phyloP scores from a whole-genome alignment of 2,888 invertebrate species.

The Cylloceria caligata region DNA sequence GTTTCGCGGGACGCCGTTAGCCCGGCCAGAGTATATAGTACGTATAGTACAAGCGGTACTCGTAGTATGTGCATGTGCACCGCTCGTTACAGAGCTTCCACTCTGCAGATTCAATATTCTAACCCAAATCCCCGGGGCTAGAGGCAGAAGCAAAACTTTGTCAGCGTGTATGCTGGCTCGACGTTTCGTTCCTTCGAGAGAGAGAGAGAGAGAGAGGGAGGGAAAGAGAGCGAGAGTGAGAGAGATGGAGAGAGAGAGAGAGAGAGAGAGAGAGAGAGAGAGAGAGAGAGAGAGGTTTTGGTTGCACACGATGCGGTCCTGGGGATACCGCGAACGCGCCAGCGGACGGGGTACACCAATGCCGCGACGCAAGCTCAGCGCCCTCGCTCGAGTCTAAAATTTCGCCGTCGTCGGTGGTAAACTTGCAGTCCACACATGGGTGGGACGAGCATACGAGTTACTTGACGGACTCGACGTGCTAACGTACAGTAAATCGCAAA shows the following conservation, averaged over 20 bases:
- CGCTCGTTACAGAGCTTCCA: constrained; percentile 83
- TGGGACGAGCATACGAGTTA: constrained; percentile 72
- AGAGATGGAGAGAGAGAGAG: no score
- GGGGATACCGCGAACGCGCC: constrained; percentile 44
- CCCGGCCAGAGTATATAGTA: constrained; percentile 55
- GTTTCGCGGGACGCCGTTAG: constrained; percentile 65
- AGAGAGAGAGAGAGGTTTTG: constrained; percentile 45
- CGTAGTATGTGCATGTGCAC: constrained; percentile 73
- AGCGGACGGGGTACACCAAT: constrained; percentile 48
- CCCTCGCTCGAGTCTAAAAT: constrained; percentile 59
- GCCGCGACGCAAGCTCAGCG: constrained; percentile 60
- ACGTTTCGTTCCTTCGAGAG: constrained; percentile 52
- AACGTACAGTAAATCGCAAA: constrained; percentile 76
- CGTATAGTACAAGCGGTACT: constrained; percentile 57
- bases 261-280: neutral
- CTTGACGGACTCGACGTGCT: constrained; percentile 81
- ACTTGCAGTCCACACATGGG: constrained; percentile 61
- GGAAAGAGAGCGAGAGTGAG: no score
- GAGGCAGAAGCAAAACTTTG: constrained; percentile 81
- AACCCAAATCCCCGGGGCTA: constrained; percentile 84
- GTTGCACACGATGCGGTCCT: constrained; percentile 47
- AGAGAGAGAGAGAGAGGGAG: constrained; percentile 35
- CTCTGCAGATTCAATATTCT: constrained; percentile 84
- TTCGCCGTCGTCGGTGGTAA: constrained; percentile 65
- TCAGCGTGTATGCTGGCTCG: constrained; percentile 71